Evolutionary conservation across 2,113 vertebrate species (phyloP), one percentile per base, ranked within the genome.

Genomic region (Sclerurus mexicanus): DNA sequence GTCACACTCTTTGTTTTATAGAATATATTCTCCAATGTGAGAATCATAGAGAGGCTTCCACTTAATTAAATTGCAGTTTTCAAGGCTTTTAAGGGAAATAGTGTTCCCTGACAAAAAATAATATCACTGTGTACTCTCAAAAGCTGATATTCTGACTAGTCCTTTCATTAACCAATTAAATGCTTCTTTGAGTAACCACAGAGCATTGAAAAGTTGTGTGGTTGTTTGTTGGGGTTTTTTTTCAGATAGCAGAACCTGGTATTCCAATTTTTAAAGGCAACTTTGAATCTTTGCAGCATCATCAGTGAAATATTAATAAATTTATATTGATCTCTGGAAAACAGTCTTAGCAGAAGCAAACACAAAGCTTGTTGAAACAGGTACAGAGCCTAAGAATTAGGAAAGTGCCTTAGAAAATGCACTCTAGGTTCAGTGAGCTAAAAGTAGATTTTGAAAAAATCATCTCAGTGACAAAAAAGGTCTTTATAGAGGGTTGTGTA

Each of bases 361-460:
- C 18, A 60, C 60, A 89, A 92, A 96, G 85, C 56, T 91, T 90
- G 71, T 90, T 89, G 74, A 68, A 94, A 81, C 37, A 91, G 76
- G 37, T 96, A 72, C 10, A 62, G 66, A 66, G 23, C 35, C 76
- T 87, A 42, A 88, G 63, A 95, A 39, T 55, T 25, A 87, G 52
- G 69, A 83, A 96, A 78, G 33, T 74, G 35, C 67, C 60, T 81
- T 94, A 94, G 63, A 71, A 62, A 94, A 96, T 93, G 71, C 46
- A 37, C 66, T 94, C 66, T 96, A 89, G 86, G 87, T 88, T 90
- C 94, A 93, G 42, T 95, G 80, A 95, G 91, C 92, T 90, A 86
- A 89, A 91, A 95, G 76, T 47, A 84, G 71, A 89, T 76, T 62
- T 89, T 95, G 42, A 86, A 47, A 94, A 90, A 84, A 83, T 40